These are phyloP conservation scores for Sula dactylatra DNA, from an alignment of 2,113 vertebrate genomes.

Conservation along the genomic window DNA sequence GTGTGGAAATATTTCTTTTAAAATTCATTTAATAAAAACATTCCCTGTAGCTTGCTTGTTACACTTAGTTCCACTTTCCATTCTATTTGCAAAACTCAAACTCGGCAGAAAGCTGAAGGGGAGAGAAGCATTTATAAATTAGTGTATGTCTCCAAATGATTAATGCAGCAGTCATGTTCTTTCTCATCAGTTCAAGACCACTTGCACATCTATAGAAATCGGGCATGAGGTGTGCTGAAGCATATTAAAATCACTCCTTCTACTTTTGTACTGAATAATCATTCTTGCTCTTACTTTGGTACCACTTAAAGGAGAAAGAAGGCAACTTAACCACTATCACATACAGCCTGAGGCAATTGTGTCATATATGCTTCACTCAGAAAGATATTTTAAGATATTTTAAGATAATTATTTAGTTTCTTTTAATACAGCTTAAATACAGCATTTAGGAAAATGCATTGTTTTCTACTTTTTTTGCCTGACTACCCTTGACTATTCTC, in stretches of 20 bases:
- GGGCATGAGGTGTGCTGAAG: conserved; percentile 6
- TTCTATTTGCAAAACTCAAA: conserved; percentile 16
- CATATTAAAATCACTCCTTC: conserved; percentile 39
- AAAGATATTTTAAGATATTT: conserved; percentile 1
- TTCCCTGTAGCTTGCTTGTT: not conserved
- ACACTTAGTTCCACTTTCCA: not conserved
- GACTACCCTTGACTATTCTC: not conserved
- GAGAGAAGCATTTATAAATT: conserved; percentile 38
- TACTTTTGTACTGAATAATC: conserved; percentile 10
- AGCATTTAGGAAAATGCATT: not conserved
- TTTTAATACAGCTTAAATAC: not conserved
- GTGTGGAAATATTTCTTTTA: not conserved
- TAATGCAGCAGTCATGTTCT: conserved; percentile 54
- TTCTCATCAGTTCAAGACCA: conserved; percentile 55
- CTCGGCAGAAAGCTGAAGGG: conserved; percentile 9
- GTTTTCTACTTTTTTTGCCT: not conserved
- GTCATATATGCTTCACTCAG: not conserved
- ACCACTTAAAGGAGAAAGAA: conserved; percentile 37
- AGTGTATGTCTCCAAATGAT: conserved; percentile 40
- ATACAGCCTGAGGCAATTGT: not conserved
- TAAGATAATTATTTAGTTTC: conserved; percentile 23
- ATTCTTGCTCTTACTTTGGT: conserved; percentile 15
- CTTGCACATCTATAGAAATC: conserved; percentile 18
- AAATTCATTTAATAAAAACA: not conserved
- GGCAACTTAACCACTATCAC: conserved; percentile 2